phyloP scores from a whole-genome alignment of 2,113 vertebrate genomes.

The Crotalus tigris region DNA sequence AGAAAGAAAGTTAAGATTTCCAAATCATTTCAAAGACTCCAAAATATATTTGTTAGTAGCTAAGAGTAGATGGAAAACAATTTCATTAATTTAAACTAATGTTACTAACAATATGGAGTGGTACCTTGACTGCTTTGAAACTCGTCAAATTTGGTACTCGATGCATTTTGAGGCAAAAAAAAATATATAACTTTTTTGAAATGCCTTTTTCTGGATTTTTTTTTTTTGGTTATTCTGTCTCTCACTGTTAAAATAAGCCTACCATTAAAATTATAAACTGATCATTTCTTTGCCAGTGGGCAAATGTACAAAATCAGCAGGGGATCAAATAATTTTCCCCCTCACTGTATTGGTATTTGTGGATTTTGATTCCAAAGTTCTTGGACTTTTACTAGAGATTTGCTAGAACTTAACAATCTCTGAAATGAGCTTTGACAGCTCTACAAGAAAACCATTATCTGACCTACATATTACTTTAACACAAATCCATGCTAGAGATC shows the following conservation, averaged over 20 bases:
- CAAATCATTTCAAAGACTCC: background rate
- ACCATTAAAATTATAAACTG: too few relatives aligned
- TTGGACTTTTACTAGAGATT: background rate
- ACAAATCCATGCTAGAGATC: background rate
- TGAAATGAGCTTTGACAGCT: background rate
- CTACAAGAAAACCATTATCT: background rate
- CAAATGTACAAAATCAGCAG: too few relatives aligned
- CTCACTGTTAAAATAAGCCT: too few relatives aligned
- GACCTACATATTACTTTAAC: background rate
- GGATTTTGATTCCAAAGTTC: background rate
- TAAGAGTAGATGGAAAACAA: constrained; percentile 2
- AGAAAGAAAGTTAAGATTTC: constrained; percentile 40
- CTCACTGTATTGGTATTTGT: background rate
- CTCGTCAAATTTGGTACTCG: background rate
- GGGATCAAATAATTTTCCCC: too few relatives aligned
- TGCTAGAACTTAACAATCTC: background rate
- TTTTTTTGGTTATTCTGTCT: too few relatives aligned
- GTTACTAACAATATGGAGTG: background rate
- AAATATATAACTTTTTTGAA: too few relatives aligned
- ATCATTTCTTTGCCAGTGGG: too few relatives aligned
- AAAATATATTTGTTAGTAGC: background rate
- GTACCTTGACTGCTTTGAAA: background rate
- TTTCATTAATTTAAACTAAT: background rate
- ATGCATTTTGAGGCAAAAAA: background rate
- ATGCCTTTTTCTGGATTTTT: too few relatives aligned